Conservation (phyloP, 30 jellyfish, hydroid and myxozoan species). For the Turritopsis dohrnii region DNA sequence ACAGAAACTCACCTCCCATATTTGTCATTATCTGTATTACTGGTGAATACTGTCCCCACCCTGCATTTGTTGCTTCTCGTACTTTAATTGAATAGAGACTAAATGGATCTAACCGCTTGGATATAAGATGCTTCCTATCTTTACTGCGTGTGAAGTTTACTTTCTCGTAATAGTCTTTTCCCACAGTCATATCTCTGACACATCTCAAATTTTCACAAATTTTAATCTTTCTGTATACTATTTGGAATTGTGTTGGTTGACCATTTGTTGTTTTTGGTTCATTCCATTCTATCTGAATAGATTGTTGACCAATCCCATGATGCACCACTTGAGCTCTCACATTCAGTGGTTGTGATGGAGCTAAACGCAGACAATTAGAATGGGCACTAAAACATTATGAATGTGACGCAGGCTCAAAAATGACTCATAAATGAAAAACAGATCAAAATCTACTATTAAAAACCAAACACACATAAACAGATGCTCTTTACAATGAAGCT, state of each 20-base stretch:
- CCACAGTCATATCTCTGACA: slow-evolving; percentile 12
- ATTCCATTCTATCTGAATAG: background rate
- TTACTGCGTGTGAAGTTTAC: background rate
- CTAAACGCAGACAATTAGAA: background rate
- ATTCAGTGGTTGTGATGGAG: background rate
- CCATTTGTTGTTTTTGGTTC: slow-evolving; percentile 16
- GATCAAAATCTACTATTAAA: no score
- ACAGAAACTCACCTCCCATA: slow-evolving; percentile 53
- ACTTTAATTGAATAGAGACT: slow-evolving; percentile 44
- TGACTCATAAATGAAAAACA: no score
- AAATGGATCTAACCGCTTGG: slow-evolving; percentile 38
- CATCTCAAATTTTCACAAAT: background rate
- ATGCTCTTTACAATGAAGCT: no score
- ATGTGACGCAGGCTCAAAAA: no score
- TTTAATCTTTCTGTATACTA: background rate
- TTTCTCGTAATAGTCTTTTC: background rate
- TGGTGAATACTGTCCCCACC: slow-evolving; percentile 74
- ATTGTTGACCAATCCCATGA: background rate
- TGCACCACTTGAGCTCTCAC: background rate
- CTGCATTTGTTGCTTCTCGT: slow-evolving; percentile 58
- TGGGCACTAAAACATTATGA: background rate
- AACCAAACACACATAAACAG: no score
- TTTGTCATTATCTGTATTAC: slow-evolving; percentile 26
- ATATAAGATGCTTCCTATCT: background rate
- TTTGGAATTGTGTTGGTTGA: background rate